Evolutionary conservation across 2,888 invertebrate genomes (phyloP), one percentile per base, ranked within the genome.

Genomic region (Argyra leucocephala): DNA sequence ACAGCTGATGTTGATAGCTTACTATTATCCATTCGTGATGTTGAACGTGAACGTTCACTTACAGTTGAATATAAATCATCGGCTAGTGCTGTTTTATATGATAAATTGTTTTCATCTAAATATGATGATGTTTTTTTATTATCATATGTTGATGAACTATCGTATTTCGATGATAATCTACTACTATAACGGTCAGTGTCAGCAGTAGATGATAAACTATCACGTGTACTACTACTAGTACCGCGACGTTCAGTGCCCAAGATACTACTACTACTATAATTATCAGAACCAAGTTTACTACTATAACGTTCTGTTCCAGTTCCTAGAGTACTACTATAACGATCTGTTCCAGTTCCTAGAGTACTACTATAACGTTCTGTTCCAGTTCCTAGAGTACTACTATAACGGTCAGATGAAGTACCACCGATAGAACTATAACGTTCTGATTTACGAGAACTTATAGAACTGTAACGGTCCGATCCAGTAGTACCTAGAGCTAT

Each of bases 1-100:
- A 68, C 66, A 3, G 18, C 48, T 12, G 12, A 9, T 69, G 74
- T 10, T 67, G 3, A 67, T 59, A 31, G 69, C 67, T 9, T 70
- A 69, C 37, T 71, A 69, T 37, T 71, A 70, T 63, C 61, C 22
- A 61, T 61, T 37, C 63, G 65, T 57, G 67, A 62, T 21, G 65
- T 37, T 60, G 65, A 62, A 12, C 36, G 31, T 60, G 59, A 63
- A 73, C 79, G 74, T 22, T 36, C 21, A 37, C 22, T 48, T 48
- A 48, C 48, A 48, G 48, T 48, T n/a, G 48, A 48, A 48, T 48
- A 48, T 48, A 48, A 48, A 48, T 48, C 48, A 18, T 48, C 48
- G n/a, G 9, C 15, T 48, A 48, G 15, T 48, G 48, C 48, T 48
- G 48, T 48, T 10, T 15, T 48, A 48, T 48, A 48, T 18, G 48